Evolutionary conservation across 2,113 vertebrate species (phyloP).

Genomic region (Craseonycteris thonglongyai): DNA sequence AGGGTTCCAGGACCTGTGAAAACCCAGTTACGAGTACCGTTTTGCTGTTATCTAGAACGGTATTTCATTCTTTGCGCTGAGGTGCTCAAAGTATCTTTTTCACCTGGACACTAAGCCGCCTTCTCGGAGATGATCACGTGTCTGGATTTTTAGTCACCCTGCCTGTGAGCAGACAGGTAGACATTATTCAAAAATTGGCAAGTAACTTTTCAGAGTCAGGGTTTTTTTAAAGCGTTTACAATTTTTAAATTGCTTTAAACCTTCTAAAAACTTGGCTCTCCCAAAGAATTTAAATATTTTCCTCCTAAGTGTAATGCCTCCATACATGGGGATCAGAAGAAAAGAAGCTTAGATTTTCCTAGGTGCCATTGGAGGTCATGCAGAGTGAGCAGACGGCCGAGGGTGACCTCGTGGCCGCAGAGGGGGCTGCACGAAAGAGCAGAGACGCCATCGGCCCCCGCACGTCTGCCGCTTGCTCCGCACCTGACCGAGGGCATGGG

Average conservation of each 20-base stretch:
- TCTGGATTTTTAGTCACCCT: not conserved
- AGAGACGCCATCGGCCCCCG: accelerated
- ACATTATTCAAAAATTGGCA: not conserved
- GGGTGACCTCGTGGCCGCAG: accelerated
- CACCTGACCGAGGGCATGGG: too few relatives aligned
- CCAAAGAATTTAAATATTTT: not conserved
- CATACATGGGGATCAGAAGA: not conserved
- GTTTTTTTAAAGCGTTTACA: not conserved
- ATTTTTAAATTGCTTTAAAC: not conserved
- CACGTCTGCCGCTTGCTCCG: not conserved
- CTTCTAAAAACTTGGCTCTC: not conserved
- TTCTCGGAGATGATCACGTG: not conserved
- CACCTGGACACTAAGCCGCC: not conserved
- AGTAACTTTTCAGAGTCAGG: not conserved
- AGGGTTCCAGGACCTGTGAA: not conserved
- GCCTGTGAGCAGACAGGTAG: not conserved
- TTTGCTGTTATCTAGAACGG: not conserved
- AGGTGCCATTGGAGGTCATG: not conserved
- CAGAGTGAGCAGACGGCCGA: accelerated
- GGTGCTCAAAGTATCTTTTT: not conserved
- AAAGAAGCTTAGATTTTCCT: not conserved
- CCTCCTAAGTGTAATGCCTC: not conserved
- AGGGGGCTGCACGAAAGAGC: too few relatives aligned
- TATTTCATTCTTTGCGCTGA: not conserved
- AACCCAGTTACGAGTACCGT: too few relatives aligned